Evolutionary conservation across 1,140 invertebrate genomes (phyloP).

Genomic region (Uloborus diversus): DNA sequence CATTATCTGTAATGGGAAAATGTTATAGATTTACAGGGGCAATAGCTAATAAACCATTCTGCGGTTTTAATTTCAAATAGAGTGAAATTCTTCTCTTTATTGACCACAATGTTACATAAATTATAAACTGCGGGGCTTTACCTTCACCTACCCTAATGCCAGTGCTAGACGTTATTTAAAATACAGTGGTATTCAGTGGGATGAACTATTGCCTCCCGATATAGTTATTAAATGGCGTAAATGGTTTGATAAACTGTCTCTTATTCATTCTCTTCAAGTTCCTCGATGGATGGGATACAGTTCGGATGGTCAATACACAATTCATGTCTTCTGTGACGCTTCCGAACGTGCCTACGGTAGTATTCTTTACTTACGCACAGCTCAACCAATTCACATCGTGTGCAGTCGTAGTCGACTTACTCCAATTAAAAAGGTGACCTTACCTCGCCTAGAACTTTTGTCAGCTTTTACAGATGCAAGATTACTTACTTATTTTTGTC

Average conservation of each 20-base stretch:
- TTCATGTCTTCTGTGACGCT: constrained; percentile 2
- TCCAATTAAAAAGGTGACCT: not conserved
- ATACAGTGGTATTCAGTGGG: not conserved
- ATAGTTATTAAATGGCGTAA: not conserved
- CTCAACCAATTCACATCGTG: not conserved
- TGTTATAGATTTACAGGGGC: too few species aligned
- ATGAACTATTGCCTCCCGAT: not conserved
- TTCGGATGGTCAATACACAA: not conserved
- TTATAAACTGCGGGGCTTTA: too few species aligned
- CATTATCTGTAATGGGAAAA: too few species aligned
- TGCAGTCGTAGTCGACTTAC: not conserved
- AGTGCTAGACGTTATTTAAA: too few species aligned
- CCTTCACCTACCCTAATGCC: too few species aligned
- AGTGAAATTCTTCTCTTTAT: too few species aligned
- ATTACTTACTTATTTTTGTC: constrained; percentile 17
- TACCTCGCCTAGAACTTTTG: not conserved
- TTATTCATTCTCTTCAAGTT: not conserved
- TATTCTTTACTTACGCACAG: not conserved
- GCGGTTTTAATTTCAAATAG: too few species aligned
- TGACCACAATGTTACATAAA: too few species aligned
- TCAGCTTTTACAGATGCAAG: not conserved
- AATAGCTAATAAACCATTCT: too few species aligned
- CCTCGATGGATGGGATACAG: not conserved
- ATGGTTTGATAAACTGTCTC: not conserved
- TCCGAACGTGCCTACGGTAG: not conserved